phyloP scores from a whole-genome alignment of 2,113 vertebrate genomes.

The Myotis davidii region DNA sequence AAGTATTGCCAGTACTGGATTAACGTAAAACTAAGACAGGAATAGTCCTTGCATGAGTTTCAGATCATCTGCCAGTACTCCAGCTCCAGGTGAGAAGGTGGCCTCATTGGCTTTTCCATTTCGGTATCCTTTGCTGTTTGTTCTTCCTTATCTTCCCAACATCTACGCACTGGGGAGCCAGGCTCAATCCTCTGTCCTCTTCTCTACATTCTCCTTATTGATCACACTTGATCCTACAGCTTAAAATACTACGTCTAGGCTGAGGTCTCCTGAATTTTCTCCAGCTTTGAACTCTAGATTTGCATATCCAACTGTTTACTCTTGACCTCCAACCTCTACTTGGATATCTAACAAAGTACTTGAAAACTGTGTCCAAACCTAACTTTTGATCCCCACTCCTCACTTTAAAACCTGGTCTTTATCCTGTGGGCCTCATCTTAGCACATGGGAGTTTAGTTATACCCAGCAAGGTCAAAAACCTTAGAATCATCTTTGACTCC shows the following conservation, averaged over 20 bases:
- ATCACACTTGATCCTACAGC: neutral
- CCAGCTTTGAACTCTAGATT: neutral
- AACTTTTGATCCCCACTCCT: neutral
- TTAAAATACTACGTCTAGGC: neutral
- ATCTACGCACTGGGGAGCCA: rapidly evolving
- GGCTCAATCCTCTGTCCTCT: neutral
- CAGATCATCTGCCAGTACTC: neutral
- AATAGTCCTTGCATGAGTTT: neutral
- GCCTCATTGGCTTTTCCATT: neutral
- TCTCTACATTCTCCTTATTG: neutral
- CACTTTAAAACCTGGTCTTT: neutral
- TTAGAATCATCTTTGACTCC: neutral
- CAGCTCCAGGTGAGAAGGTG: neutral
- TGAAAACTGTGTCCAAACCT: neutral
- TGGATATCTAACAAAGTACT: neutral
- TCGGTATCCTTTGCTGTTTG: neutral
- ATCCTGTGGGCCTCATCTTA: neutral
- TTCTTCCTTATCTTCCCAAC: neutral
- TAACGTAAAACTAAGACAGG: neutral
- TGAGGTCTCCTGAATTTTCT: neutral
- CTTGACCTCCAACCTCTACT: neutral
- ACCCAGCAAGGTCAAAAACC: neutral
- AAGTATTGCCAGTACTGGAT: neutral
- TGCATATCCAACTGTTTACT: neutral
- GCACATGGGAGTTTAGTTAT: neutral